Evolutionary conservation across 1,140 invertebrate species (phyloP).

Genomic region (Zaprionus inermis): DNA sequence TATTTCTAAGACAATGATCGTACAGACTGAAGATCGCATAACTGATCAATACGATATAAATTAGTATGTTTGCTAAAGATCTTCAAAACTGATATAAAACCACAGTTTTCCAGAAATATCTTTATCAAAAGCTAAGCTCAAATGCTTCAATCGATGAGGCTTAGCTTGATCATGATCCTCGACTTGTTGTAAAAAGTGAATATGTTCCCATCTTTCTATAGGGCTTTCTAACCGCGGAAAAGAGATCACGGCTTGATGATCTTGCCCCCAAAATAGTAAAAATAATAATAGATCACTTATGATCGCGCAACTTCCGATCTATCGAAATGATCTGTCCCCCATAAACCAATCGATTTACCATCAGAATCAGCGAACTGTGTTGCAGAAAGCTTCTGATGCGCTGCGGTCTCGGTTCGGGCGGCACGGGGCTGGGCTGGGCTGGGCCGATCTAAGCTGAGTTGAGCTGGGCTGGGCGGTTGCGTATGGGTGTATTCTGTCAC

Average conservation of each 20-base stretch:
- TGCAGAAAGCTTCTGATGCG: too few relatives aligned
- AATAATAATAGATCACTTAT: neutral
- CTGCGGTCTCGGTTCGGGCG: neutral
- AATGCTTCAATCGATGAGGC: neutral
- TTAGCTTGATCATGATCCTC: neutral
- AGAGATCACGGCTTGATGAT: neutral
- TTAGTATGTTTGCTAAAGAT: neutral
- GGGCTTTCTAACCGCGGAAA: neutral
- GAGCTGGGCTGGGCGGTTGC: neutral
- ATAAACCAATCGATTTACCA: neutral
- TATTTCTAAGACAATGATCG: too few relatives aligned
- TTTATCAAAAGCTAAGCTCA: neutral
- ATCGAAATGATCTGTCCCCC: neutral
- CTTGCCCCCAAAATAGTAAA: neutral
- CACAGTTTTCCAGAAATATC: neutral
- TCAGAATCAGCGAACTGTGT: neutral
- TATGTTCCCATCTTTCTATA: too few relatives aligned
- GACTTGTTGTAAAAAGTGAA: too few relatives aligned
- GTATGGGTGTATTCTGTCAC: constrained; percentile 1
- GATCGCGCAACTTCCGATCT: neutral
- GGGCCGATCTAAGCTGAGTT: neutral
- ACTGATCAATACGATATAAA: neutral
- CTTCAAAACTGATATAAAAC: too few relatives aligned
- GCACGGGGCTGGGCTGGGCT: too few relatives aligned
- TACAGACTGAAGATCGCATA: neutral